These are phyloP conservation scores for Speoplatyrhinus poulsoni DNA, from an alignment of 2,113 vertebrate genomes.

Conservation along the genomic window DNA sequence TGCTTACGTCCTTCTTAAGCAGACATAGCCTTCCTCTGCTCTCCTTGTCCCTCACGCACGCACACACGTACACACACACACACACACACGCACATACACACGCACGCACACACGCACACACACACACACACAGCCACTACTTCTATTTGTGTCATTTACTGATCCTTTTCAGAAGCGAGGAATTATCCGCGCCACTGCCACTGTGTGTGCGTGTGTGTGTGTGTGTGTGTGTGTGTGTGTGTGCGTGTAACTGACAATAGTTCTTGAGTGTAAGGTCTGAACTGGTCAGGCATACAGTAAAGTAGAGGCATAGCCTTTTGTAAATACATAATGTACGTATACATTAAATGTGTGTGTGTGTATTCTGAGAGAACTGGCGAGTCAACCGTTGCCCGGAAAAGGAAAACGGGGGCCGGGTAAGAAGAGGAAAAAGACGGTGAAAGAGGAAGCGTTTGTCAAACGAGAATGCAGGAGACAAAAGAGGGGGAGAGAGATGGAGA, in stretches of 20 bases:
- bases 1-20: constrained; percentile 95
- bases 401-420: constrained; percentile 22
- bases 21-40: constrained; percentile 96
- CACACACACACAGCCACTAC: constrained; percentile 8
- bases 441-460: constrained; percentile 39
- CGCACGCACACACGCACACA: not conserved
- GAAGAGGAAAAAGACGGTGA: too few species aligned
- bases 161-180: constrained; percentile 93
- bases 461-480: constrained; percentile 65
- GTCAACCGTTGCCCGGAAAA: constrained; percentile 29
- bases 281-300: constrained; percentile 28
- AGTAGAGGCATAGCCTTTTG: constrained; percentile 15
- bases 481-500: constrained; percentile 53
- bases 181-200: constrained; percentile 73
- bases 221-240: constrained; percentile 19
- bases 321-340: not conserved
- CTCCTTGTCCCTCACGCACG: constrained; percentile 80
- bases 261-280: constrained; percentile 19
- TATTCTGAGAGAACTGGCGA: constrained; percentile 9
- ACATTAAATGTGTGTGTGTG: constrained; percentile 8
- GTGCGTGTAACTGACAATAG: constrained; percentile 15
- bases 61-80: constrained; percentile 29
- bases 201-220: constrained; percentile 3
- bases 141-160: constrained; percentile 83
- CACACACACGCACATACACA: constrained; percentile 15